Evolutionary conservation across 2,797 vertebrate genomes (phyloP), one percentile per base, ranked within the genome.

Genomic region (Propithecus perrieri): DNA sequence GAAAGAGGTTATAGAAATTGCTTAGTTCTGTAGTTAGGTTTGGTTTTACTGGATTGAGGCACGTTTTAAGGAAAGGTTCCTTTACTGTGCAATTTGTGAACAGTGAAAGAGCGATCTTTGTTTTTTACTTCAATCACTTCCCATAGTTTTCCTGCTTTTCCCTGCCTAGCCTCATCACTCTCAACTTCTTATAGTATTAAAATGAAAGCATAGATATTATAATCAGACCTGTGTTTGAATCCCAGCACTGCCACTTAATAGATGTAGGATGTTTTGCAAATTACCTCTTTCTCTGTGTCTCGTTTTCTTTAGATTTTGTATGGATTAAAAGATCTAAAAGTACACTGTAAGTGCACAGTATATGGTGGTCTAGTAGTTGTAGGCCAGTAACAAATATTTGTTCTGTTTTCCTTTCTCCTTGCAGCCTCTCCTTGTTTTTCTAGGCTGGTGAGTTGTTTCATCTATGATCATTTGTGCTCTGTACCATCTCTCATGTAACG

Each of bases 141-240:
- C 41, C 38, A 7, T 90, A 65, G 89, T 91, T 67, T 94, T 87
- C 43, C 57, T 92, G 13, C n/a, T 94, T 95, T 95, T 96, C 48
- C 48, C 20, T 75, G 33, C 53, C 43, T 92, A 43, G 48, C 33
- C 67, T 84, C 67, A 88, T 95, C 50, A 86, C 26, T 85, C 41
- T 83, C n/a, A 93, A 17, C 87, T 95, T 80, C n/a, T 76, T 74
- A 22, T 76, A 43, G 63, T 74, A 87, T 90, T 90, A 92, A 94
- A 92, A 41, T 72, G 46, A 93, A 92, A 90, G 26, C 33, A 28
- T n/a, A 78, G 86, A 78, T 33, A 76, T 92, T 80, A 43, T 75
- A 84, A 65, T 92, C 53, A 94, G 57, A 80, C 38, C 30, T 97
- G 28, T 92, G 28, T 92, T 90, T 76, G 65, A 88, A 88, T 94